Evolutionary conservation across 1,140 invertebrate species (phyloP).

Genomic region (Hycleus phaleratus): DNA sequence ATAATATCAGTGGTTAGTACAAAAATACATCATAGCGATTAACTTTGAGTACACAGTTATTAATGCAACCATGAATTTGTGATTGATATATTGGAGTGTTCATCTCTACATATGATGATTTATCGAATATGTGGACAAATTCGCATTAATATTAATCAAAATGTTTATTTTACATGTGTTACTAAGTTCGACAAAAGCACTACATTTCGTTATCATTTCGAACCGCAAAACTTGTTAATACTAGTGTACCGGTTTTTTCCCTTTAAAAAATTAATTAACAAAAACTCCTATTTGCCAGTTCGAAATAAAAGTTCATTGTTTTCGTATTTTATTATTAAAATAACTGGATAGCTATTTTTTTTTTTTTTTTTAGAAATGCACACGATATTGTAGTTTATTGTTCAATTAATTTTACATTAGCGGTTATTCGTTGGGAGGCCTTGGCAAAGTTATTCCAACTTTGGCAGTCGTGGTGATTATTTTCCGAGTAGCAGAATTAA

Average conservation of each 20-base stretch:
- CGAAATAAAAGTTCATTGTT: too few species aligned
- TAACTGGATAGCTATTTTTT: too few species aligned
- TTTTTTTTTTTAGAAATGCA: too few species aligned
- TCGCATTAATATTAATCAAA: slow-evolving; percentile 25
- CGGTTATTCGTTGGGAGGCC: too few species aligned
- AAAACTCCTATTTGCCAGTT: too few species aligned
- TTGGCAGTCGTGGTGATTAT: too few species aligned
- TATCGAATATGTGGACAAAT: slow-evolving; percentile 21
- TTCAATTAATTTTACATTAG: too few species aligned
- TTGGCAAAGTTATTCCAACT: too few species aligned
- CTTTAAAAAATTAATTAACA: too few species aligned
- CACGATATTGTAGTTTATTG: too few species aligned
- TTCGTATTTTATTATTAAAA: too few species aligned
- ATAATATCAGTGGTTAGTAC: slow-evolving; percentile 12
- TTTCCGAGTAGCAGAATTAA: neutral
- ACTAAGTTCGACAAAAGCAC: slow-evolving; percentile 9
- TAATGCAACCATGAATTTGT: slow-evolving; percentile 22
- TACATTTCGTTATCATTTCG: slow-evolving; percentile 11
- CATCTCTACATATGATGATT: slow-evolving; percentile 21
- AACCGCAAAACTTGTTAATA: neutral
- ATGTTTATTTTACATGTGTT: slow-evolving; percentile 16
- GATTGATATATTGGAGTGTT: slow-evolving; percentile 23
- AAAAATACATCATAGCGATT: slow-evolving; percentile 21
- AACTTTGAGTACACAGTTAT: slow-evolving; percentile 20
- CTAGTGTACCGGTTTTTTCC: too few species aligned